Percentiles rank a stretch among this genome's conserved stretches.
Evolutionary conservation across 2,113 vertebrate species (phyloP).

Genomic region (Rallus limicola): DNA sequence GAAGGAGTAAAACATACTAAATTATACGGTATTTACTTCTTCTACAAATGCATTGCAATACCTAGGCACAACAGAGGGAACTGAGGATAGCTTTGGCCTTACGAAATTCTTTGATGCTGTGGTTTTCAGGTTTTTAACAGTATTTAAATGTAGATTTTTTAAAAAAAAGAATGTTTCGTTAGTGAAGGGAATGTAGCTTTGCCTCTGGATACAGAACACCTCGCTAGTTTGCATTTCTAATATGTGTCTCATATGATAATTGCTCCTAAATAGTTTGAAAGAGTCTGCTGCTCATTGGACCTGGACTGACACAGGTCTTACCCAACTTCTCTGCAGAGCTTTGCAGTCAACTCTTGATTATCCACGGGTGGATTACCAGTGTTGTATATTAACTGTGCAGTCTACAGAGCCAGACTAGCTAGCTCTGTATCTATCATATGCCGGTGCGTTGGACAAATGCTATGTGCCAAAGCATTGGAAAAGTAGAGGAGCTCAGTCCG

Average conservation of each 20-base stretch:
- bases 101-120: conserved; percentile 36
- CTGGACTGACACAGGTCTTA: not conserved
- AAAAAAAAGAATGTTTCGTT: conserved; percentile 61
- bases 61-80: conserved; percentile 10
- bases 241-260: not conserved
- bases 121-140: conserved; percentile 67
- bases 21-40: not conserved
- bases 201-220: conserved; percentile 22
- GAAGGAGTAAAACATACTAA: not conserved
- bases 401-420: not conserved
- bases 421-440: accelerated
- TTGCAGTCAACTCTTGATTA: conserved; percentile 46
- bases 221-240: conserved; percentile 66
- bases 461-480: not conserved
- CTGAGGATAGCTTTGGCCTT: conserved; percentile 51
- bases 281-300: not conserved
- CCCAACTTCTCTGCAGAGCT: conserved; percentile 1
- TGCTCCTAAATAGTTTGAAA: not conserved
- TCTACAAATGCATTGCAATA: not conserved
- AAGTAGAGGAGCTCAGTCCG: not conserved
- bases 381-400: not conserved
- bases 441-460: accelerated
- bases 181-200: conserved; percentile 69
- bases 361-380: conserved; percentile 12
- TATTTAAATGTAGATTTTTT: conserved; percentile 71